Percentiles rank a stretch among this genome's conserved stretches.
Evolutionary conservation across 2,888 invertebrate species (phyloP).

Genomic region (Diloba caeruleocephala): DNA sequence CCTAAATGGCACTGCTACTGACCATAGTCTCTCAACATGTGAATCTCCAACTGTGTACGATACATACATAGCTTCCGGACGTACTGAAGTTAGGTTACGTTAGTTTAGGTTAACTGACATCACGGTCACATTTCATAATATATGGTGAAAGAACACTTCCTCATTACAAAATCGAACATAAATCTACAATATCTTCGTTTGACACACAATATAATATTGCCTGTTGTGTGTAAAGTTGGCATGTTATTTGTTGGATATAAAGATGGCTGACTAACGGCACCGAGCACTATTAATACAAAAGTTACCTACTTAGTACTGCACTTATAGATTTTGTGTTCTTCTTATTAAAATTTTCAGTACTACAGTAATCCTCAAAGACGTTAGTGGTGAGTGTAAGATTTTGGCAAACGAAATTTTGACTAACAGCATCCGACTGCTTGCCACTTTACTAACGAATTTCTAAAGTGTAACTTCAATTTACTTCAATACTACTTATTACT

Average conservation of each 20-base stretch:
- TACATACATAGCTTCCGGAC: constrained; percentile 73
- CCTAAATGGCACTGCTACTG: constrained; percentile 71
- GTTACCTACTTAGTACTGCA: constrained; percentile 75
- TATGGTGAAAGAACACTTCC: constrained; percentile 71
- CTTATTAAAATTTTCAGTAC: constrained; percentile 84
- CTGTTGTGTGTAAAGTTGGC: constrained; percentile 83
- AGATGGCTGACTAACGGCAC: constrained; percentile 86
- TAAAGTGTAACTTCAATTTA: constrained; percentile 24
- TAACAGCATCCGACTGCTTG: constrained; percentile 70
- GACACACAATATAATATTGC: constrained; percentile 75
- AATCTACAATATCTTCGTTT: constrained; percentile 85
- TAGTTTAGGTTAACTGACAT: constrained; percentile 60
- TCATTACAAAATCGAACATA: constrained; percentile 56
- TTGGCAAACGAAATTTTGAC: constrained; percentile 79
- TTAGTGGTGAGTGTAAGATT: constrained; percentile 88
- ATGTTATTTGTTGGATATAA: constrained; percentile 74
- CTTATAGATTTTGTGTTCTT: constrained; percentile 83
- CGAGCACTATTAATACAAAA: constrained; percentile 79
- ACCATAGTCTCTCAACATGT: constrained; percentile 70
- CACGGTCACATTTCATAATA: constrained; percentile 64
- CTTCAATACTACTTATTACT: constrained; percentile 39
- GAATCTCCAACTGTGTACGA: constrained; percentile 79
- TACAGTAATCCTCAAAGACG: constrained; percentile 84
- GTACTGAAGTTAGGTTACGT: constrained; percentile 49
- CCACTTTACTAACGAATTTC: constrained; percentile 45